Percentiles rank a stretch among this genome's conserved stretches.
Conservation (phyloP, 1,140 invertebrate species). For the Atta colombica region DNA sequence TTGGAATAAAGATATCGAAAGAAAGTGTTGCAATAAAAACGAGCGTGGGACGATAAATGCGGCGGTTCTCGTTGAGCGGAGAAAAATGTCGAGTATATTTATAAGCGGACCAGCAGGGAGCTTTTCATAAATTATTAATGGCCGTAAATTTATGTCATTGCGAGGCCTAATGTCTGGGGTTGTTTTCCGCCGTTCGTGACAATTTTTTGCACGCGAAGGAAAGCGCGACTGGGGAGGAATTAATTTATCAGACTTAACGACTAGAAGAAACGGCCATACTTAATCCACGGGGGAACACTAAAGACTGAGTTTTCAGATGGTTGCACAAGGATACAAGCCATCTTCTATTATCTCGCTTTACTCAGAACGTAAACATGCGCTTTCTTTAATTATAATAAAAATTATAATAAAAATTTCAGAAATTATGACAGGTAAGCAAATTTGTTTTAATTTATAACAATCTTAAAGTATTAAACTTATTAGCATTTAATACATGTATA, state of each 20-base stretch:
- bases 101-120: slow-evolving; percentile 26
- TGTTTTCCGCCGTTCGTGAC: slow-evolving; percentile 41
- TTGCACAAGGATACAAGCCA: not conserved
- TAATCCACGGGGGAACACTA: slow-evolving; percentile 27
- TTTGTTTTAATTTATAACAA: no score
- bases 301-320: not conserved
- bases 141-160: slow-evolving; percentile 56
- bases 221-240: slow-evolving; percentile 30
- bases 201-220: slow-evolving; percentile 33
- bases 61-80: slow-evolving; percentile 31
- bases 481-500: no score
- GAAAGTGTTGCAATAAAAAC: slow-evolving; percentile 30
- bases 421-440: no score
- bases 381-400: not conserved
- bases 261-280: slow-evolving; percentile 42
- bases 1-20: slow-evolving; percentile 32
- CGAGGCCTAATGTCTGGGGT: slow-evolving; percentile 51
- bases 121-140: slow-evolving; percentile 60
- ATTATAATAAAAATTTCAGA: not conserved
- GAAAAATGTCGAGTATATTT: slow-evolving; percentile 60
- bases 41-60: slow-evolving; percentile 30
- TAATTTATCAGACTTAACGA: slow-evolving; percentile 62
- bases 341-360: slow-evolving; percentile 5
- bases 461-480: no score
- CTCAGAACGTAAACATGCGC: not conserved